Evolutionary conservation across 2,888 invertebrate species (phyloP), one percentile per base, ranked within the genome.

Genomic region (Coronaproctus castanopsis): DNA sequence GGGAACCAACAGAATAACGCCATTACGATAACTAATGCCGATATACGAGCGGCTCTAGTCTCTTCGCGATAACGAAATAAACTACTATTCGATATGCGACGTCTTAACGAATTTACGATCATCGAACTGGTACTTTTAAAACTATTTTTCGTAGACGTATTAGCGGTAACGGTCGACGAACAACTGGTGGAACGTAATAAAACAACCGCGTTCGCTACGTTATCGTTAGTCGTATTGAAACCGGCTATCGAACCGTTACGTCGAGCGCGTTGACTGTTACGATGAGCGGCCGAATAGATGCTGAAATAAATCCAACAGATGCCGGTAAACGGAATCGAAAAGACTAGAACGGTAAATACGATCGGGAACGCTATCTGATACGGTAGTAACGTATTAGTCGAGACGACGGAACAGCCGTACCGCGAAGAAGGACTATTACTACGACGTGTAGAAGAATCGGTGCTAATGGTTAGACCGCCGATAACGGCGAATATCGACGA

Each of bases 1-100:
- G 78, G 78, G 19, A 76, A 70, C 78, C 78, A 79, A 66, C 78
- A 78, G 48, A 76, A 70, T 14, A 77, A 70, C 57, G 77, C 80
- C 72, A 86, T 82, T 49, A 84, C 77, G 68, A 85, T 80, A 63
- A 87, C 86, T 63, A 86, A 71, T 55, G 83, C 81, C 68, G 88
- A 88, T 57, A 91, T 87, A 65, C 88, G 82, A 8, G 89, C 91
- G 1, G 91, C 88, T 64, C 89, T 79, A 65, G 88, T 86, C 73
- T 91, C 91, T 70, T 91, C 91, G 58, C 88, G 78, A 70, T 89
- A 87, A 68, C 83, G 79, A 72, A 88, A 87, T 63, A 87, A 76
- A 54, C 86, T 85, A 24, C 87, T 87, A 69, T 88, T 87, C 63
- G 88, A 86, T 63, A 90, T 83, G 57, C 87, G 78, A 70, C 63